A percentile compares a stretch with the other conserved stretches of the same genome.
phyloP scores from a whole-genome alignment of 1,140 invertebrate genomes.

The Magallana ariakensis region DNA sequence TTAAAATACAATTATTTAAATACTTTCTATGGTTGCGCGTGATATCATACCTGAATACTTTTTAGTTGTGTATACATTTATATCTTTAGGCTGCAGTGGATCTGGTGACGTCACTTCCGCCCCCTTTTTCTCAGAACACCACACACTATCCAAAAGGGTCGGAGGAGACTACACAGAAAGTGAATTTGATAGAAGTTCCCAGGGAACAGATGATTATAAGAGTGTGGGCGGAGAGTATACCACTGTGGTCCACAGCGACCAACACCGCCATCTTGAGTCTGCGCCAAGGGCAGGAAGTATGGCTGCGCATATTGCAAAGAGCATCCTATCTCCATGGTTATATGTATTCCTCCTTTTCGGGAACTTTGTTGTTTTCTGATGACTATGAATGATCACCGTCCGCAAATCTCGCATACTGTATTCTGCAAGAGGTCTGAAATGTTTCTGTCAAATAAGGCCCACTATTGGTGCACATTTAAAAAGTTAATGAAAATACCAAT shows the following conservation, averaged over 20 bases:
- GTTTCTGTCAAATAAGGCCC: no score
- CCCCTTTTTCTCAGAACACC: not conserved
- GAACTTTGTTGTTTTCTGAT: constrained; percentile 72
- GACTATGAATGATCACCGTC: constrained; percentile 45
- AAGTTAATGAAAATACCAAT: no score
- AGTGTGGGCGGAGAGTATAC: constrained; percentile 79
- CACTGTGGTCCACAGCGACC: constrained; percentile 76
- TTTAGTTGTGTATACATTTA: no score
- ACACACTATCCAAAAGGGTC: not conserved
- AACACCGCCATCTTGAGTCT: constrained; percentile 76
- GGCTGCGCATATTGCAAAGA: constrained; percentile 71
- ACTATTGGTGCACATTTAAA: no score
- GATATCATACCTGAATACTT: no score
- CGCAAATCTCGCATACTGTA: no score
- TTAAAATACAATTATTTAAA: no score
- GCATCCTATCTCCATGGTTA: constrained; percentile 77
- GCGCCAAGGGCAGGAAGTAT: constrained; percentile 74
- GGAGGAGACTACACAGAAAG: not conserved
- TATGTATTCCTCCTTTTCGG: constrained; percentile 79
- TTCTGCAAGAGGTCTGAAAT: no score
- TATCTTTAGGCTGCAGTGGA: constrained; percentile 76
- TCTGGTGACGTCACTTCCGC: constrained; percentile 63
- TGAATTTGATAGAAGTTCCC: constrained; percentile 19
- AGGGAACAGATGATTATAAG: constrained; percentile 73
- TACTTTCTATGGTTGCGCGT: no score